phyloP scores from a whole-genome alignment of 2,113 vertebrate species.

The Spilogale gracilis region DNA sequence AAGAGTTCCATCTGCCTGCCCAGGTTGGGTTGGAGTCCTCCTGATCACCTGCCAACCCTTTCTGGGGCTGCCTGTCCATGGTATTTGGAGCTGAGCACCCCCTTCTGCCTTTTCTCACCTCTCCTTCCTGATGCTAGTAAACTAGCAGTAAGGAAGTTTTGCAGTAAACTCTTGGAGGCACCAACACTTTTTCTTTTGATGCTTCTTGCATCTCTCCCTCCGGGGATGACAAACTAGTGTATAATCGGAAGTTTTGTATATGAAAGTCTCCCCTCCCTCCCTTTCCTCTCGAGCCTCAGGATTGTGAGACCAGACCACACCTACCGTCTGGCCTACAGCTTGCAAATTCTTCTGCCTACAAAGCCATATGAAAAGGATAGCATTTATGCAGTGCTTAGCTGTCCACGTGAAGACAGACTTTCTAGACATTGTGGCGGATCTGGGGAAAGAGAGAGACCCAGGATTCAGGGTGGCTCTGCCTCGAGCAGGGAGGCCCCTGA shows the following conservation, averaged over 20 bases:
- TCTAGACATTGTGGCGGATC: not conserved
- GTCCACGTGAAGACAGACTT: not conserved
- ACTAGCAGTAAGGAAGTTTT: not conserved
- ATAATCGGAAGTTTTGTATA: not conserved
- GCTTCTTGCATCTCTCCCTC: not conserved
- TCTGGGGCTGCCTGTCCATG: not conserved
- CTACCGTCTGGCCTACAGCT: not conserved
- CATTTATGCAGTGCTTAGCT: not conserved
- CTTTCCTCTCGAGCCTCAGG: not conserved
- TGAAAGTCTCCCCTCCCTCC: not conserved
- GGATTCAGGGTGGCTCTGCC: not conserved
- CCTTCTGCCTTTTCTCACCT: not conserved
- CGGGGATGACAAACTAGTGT: not conserved
- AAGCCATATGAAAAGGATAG: not conserved
- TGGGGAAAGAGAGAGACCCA: not conserved
- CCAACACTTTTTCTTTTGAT: not conserved
- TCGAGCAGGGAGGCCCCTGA: not conserved
- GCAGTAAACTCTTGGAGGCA: not conserved
- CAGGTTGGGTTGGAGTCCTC: not conserved
- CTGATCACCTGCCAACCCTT: not conserved
- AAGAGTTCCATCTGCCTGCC: not conserved
- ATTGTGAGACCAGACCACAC: not conserved
- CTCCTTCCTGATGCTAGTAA: not conserved
- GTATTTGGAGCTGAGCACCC: not conserved
- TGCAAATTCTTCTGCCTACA: not conserved